Evolutionary conservation across 2,797 vertebrate species (phyloP).

Genomic region (Gambelia wislizenii): DNA sequence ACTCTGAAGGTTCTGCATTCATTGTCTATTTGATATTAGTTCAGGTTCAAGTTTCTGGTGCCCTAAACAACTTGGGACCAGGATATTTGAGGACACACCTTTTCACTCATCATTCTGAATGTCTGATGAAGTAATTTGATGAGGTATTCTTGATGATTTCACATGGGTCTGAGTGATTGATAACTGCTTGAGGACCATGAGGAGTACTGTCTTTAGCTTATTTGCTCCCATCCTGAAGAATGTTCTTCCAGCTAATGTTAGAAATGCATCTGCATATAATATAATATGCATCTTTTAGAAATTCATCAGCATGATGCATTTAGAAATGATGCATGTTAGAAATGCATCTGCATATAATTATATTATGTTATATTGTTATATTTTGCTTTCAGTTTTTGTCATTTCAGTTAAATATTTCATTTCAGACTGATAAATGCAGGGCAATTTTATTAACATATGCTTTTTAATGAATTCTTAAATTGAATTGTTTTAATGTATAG

Average conservation of each 20-base stretch:
- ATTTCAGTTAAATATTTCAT: too few relatives aligned
- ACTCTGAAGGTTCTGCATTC: neutral
- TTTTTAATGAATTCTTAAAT: too few relatives aligned
- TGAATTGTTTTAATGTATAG: too few relatives aligned
- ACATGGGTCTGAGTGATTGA: neutral
- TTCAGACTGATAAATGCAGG: too few relatives aligned
- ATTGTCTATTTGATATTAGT: neutral
- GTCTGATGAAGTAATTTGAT: neutral
- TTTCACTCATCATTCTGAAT: neutral
- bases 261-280: neutral
- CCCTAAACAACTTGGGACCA: neutral
- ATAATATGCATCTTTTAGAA: too few relatives aligned
- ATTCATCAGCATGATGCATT: too few relatives aligned
- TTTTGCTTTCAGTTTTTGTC: too few relatives aligned
- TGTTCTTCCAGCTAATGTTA: neutral
- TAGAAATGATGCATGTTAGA: too few relatives aligned
- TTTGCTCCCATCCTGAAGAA: neutral
- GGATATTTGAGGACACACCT: neutral
- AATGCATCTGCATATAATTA: neutral
- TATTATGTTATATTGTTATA: too few relatives aligned
- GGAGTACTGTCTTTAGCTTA: neutral
- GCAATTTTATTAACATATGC: too few relatives aligned
- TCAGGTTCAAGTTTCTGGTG: neutral
- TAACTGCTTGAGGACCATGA: too few relatives aligned
- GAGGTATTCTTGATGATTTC: neutral